Conservation (phyloP, 2,113 vertebrate genomes). For the Pantherophis guttatus region DNA sequence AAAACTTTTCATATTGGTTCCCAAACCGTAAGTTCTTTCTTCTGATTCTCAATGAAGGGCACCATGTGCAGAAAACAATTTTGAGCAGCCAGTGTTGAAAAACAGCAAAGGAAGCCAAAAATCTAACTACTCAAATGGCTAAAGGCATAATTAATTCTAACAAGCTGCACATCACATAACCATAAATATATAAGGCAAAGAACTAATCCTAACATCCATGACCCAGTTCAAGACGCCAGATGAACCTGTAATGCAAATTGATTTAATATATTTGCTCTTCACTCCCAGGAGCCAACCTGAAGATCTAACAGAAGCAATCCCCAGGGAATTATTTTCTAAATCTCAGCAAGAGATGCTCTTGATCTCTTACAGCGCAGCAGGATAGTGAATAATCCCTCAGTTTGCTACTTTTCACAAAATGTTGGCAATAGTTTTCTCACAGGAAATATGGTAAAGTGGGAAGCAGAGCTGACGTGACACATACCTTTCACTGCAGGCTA, state of each 20-base stretch:
- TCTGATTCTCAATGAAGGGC: neutral
- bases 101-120: neutral
- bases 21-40: neutral
- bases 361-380: neutral
- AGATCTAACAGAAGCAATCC: neutral
- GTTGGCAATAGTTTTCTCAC: neutral
- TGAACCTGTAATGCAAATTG: neutral
- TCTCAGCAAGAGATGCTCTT: neutral
- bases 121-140: neutral
- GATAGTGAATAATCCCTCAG: neutral
- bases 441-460: neutral
- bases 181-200: neutral
- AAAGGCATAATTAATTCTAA: neutral
- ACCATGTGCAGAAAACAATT: neutral
- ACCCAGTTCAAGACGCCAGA: neutral
- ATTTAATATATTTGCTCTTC: neutral
- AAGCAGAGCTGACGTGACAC: neutral
- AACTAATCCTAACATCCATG: neutral
- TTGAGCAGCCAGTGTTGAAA: neutral
- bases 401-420: neutral
- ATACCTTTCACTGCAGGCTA: neutral
- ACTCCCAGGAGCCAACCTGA: neutral
- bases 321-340: neutral
- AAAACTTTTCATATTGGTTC: neutral
- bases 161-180: neutral